Conservation (phyloP, 2,888 invertebrate species). For the Thecocarcelia acutangulata region DNA sequence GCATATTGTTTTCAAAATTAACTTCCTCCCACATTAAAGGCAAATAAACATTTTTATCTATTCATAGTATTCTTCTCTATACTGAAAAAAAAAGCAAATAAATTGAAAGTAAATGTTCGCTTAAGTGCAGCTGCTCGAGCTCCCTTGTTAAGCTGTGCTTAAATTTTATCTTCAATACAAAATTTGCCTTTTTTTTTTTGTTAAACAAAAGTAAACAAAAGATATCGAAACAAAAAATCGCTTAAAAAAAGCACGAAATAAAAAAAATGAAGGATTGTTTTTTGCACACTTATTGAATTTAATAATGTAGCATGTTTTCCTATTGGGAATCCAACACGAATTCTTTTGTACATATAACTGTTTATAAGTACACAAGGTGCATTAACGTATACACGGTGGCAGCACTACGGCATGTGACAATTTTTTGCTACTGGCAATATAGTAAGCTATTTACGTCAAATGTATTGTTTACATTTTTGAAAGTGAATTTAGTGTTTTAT, state of each 20-base stretch:
- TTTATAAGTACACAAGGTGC: no score
- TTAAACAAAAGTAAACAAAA: slow-evolving; percentile 39
- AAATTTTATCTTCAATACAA: slow-evolving; percentile 33
- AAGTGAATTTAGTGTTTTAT: no score
- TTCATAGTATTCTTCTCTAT: slow-evolving; percentile 10
- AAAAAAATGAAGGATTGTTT: slow-evolving; percentile 17
- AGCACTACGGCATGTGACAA: no score
- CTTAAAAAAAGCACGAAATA: not conserved
- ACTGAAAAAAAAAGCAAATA: slow-evolving; percentile 16
- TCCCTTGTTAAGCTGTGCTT: slow-evolving; percentile 26
- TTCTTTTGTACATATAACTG: no score
- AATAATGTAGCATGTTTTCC: no score
- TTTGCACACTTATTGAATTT: not conserved
- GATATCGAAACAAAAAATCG: slow-evolving; percentile 19
- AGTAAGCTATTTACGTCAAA: no score
- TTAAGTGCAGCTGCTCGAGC: slow-evolving; percentile 22
- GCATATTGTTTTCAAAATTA: not conserved
- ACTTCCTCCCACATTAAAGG: slow-evolving; percentile 37
- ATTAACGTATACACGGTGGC: no score
- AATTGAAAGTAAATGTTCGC: slow-evolving; percentile 43
- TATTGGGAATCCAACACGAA: no score
- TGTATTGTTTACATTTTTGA: no score
- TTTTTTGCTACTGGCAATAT: no score
- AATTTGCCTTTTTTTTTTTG: slow-evolving; percentile 5
- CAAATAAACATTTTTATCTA: slow-evolving; percentile 32